Base-by-base conservation (phyloP, 2,888 invertebrate species). In the Drosophila setosimentum region DNA sequence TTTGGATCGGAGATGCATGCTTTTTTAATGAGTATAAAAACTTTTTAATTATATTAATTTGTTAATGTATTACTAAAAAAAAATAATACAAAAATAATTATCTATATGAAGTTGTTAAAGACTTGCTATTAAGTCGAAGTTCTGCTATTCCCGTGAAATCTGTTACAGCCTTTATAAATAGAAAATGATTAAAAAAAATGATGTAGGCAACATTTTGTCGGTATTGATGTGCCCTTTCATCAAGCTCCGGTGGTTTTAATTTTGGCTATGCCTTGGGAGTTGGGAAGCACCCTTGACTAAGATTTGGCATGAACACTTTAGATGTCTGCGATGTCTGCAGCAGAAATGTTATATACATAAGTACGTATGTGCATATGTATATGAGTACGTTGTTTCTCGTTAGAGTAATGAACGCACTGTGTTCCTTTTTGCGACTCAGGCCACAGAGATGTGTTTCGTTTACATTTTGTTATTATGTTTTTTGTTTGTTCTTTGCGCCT, bases 381-480 rank as follows among this genome's bases (percentile, higher is more conserved):
- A 45, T 45, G 45, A 24, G 45, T 16, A 21, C 16, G 24, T 55
- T 55, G 13, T n/a, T 55, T 27, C 37, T 37, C 37, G 55, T 55
- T 55, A 55, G 55, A n/a, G 27, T 37, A 54, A 54, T 54, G 35
- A 37, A 37, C 35, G 54, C 35, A 37, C 35, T 27, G n/a, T 24
- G 16, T 21, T 21, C 29, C 16, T 42, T 30, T 27, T 24, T 29
- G 13, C 11, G 18, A 27, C 24, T 37, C 18, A 27, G 37, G 33
- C 35, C 27, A 13, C 27, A 18, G 27, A 49, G 27, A 49, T 49
- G 27, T 10, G 49, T 18, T 49, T 49, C 13, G 37, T 6, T 11
- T 37, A 6, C 29, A 29, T 40, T 16, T 13, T 29, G n/a, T 40
- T 40, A 21, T 30, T 29, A n/a, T 29, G 27, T 13, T 16, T 57